A percentile compares a stretch with the other conserved stretches of the same genome.
phyloP scores from a whole-genome alignment of 1,140 invertebrate genomes.

The Acyrthosiphon pisum region DNA sequence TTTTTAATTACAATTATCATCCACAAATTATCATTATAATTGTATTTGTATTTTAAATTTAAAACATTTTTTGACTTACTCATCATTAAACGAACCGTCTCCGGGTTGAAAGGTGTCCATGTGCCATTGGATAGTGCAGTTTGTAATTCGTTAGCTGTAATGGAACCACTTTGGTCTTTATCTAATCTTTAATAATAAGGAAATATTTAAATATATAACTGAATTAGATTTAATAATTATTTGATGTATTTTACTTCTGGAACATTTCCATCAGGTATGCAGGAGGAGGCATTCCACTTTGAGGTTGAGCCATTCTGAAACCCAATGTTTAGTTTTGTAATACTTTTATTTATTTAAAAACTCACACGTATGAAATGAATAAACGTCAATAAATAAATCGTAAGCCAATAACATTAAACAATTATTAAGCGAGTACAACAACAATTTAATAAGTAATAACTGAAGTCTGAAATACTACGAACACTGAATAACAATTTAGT shows the following conservation, averaged over 20 bases:
- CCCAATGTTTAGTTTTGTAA: not conserved
- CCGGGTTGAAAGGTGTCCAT: slow-evolving; percentile 97
- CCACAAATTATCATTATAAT: not conserved
- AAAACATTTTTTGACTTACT: slow-evolving; percentile 67
- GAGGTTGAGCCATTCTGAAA: slow-evolving; percentile 52
- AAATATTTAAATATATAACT: not conserved
- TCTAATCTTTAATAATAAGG: slow-evolving; percentile 76
- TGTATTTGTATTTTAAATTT: not conserved
- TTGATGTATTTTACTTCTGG: slow-evolving; percentile 69
- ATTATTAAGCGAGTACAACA: not conserved
- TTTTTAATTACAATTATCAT: not conserved
- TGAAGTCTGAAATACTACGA: no score
- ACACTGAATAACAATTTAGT: not conserved
- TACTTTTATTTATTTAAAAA: not conserved
- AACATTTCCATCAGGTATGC: slow-evolving; percentile 82
- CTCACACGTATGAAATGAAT: not conserved
- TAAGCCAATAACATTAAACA: not conserved
- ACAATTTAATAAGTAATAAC: no score
- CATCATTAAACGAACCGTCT: slow-evolving; percentile 94
- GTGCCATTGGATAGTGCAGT: slow-evolving; percentile 95
- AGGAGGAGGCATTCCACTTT: slow-evolving; percentile 70
- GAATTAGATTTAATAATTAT: slow-evolving; percentile 36
- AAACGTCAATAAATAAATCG: not conserved
- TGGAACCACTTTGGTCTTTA: slow-evolving; percentile 87
- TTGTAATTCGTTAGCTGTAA: slow-evolving; percentile 89